Evolutionary conservation across 1,140 invertebrate species (phyloP).

Genomic region (Atta texana): DNA sequence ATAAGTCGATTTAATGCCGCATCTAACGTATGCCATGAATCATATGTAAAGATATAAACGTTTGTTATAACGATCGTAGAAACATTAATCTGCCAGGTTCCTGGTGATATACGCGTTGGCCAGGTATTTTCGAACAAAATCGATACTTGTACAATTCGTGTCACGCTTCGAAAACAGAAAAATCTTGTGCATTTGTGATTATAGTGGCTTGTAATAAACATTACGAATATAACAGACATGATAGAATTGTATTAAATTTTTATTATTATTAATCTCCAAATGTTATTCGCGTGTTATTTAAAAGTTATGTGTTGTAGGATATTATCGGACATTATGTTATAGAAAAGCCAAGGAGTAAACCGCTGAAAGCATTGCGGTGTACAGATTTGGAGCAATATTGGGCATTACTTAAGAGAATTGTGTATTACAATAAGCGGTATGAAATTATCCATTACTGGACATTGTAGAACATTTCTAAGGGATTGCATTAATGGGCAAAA

Average conservation of each 20-base stretch:
- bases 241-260: neutral
- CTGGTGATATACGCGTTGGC: constrained; percentile 54
- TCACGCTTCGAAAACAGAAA: constrained; percentile 23
- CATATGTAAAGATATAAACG: constrained; percentile 62
- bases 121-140: constrained; percentile 64
- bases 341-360: neutral
- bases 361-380: too few species aligned
- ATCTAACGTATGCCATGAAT: constrained; percentile 58
- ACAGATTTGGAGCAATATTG: too few species aligned
- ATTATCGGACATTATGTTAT: neutral
- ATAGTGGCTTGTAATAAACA: constrained; percentile 4
- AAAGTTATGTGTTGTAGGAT: neutral
- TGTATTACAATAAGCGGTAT: too few species aligned
- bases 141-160: constrained; percentile 46
- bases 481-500: too few species aligned
- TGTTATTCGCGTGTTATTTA: neutral
- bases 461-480: too few species aligned
- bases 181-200: constrained; percentile 19
- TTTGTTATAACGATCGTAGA: constrained; percentile 55
- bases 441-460: too few species aligned
- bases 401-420: too few species aligned
- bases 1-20: constrained; percentile 61
- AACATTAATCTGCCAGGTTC: constrained; percentile 66
- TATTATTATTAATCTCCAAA: neutral
- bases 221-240: neutral